phyloP scores from a whole-genome alignment of 1,140 invertebrate species.

The Caerostris extrusa region DNA sequence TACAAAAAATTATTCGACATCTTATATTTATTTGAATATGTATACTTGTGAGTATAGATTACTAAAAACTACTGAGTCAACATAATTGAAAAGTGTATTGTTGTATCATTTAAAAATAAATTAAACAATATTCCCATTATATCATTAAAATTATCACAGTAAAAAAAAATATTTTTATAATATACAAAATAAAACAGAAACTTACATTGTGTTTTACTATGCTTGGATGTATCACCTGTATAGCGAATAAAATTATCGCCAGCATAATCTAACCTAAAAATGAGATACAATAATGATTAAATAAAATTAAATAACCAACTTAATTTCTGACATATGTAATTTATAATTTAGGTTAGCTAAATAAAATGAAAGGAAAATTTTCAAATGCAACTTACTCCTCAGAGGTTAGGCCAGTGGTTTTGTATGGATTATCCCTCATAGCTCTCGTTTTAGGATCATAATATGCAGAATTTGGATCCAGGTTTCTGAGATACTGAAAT shows the following conservation, averaged over 20 bases:
- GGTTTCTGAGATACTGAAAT: conserved; percentile 92
- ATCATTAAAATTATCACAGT: too few relatives aligned
- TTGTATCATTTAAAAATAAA: too few relatives aligned
- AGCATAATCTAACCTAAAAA: conserved; percentile 89
- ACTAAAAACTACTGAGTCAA: too few relatives aligned
- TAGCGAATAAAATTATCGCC: conserved; percentile 98
- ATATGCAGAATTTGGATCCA: conserved; percentile 98
- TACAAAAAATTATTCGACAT: too few relatives aligned
- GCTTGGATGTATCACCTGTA: conserved; percentile 94
- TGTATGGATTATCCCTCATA: conserved; percentile 98
- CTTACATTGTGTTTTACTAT: conserved; percentile 91
- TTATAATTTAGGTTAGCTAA: not conserved
- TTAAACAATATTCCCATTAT: too few relatives aligned
- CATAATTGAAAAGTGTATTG: too few relatives aligned
- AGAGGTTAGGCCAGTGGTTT: conserved; percentile 83
- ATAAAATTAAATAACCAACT: not conserved
- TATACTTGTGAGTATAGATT: too few relatives aligned
- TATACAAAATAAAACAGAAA: conserved; percentile 43
- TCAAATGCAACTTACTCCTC: conserved; percentile 85
- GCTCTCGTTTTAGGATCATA: conserved; percentile 99
- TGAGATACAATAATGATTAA: conserved; percentile 68
- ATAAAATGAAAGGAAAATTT: conserved; percentile 1
- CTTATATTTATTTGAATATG: too few relatives aligned
- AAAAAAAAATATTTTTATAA: too few relatives aligned
- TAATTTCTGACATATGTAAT: not conserved